A percentile compares a stretch with the other conserved stretches of the same genome.
Conservation (phyloP, 2,113 vertebrate genomes). For the Anhinga rufa region DNA sequence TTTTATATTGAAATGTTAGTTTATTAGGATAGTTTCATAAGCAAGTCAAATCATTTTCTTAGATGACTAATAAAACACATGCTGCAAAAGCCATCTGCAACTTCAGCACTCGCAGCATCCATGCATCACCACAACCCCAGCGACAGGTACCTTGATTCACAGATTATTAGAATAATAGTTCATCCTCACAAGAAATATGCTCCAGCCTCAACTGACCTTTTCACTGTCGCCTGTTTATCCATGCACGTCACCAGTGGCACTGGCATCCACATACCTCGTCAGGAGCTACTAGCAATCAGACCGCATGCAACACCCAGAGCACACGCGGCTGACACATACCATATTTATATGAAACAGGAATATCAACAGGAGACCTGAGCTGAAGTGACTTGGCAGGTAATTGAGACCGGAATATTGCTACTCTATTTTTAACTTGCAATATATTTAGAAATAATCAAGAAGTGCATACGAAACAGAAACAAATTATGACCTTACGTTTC, state of each 20-base stretch:
- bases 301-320: background rate
- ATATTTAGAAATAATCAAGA: conserved; percentile 41
- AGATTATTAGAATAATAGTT: background rate
- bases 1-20: background rate
- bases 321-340: background rate
- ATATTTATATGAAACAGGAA: background rate
- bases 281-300: background rate
- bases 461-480: background rate
- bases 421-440: conserved; percentile 10
- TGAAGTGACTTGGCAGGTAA: background rate
- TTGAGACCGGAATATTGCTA: background rate
- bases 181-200: background rate
- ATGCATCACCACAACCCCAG: too few species aligned
- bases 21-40: background rate
- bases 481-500: background rate
- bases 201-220: background rate
- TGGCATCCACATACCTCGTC: too few species aligned
- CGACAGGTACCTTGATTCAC: background rate
- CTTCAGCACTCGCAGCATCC: too few species aligned
- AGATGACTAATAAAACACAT: background rate
- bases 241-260: rapidly evolving
- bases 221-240: too few species aligned
- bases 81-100: background rate
- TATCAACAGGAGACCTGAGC: background rate
- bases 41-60: background rate